Evolutionary conservation across 1,140 invertebrate species (phyloP).

Genomic region (Holcopasites calliopsidis): DNA sequence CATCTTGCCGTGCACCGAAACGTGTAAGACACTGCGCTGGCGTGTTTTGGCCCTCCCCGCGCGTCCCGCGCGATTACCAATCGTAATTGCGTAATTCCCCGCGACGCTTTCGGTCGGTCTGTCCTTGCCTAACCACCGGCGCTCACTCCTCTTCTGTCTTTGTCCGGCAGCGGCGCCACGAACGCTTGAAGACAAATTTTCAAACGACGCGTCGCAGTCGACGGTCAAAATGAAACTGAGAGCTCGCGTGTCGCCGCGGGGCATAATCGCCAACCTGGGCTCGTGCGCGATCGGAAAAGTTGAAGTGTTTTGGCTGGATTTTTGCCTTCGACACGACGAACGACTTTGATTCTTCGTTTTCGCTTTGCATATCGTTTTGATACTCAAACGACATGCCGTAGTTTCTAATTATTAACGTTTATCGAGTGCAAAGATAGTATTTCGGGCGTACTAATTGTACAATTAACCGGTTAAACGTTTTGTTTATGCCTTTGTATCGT

Average conservation of each 20-base stretch:
- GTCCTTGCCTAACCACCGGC: background rate
- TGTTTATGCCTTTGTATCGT: background rate
- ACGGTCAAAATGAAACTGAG: background rate
- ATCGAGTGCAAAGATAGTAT: background rate
- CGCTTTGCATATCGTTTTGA: background rate
- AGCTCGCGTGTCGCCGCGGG: background rate
- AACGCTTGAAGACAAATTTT: conserved; percentile 4
- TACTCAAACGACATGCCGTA: too few relatives aligned
- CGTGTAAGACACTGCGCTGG: conserved; percentile 51
- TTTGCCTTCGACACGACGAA: background rate
- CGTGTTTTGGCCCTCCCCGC: conserved; percentile 25
- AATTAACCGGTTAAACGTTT: background rate
- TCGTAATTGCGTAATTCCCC: conserved; percentile 47
- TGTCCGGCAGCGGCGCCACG: conserved; percentile 1
- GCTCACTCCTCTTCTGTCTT: background rate
- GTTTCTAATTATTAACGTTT: background rate
- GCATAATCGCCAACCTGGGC: background rate
- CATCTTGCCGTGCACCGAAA: conserved; percentile 56
- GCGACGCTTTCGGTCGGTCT: background rate
- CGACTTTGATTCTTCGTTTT: background rate
- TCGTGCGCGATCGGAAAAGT: background rate
- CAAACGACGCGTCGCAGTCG: background rate
- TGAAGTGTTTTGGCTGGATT: background rate
- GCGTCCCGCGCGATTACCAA: background rate
- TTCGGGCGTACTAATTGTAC: background rate